Base-by-base conservation (phyloP, 2,888 invertebrate species). In the Hypomecis punctinalis region DNA sequence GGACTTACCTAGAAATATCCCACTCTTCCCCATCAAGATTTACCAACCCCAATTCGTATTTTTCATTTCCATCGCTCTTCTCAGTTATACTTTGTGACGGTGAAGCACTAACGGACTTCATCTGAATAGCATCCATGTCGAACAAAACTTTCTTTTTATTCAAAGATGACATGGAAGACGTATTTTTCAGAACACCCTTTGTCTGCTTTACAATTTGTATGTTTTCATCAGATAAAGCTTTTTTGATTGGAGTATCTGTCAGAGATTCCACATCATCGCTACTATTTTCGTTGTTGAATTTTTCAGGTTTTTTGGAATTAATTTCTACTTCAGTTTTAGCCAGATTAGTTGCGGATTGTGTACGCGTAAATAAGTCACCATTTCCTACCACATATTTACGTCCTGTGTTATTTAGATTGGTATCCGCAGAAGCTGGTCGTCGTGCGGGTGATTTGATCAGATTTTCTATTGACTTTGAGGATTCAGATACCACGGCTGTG, bases 141-240 rank as follows among this genome's bases (percentile, higher is more conserved):
- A 95, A 95, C 51, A 95, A 75, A 6, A 95, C 95, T 84, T 94
- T 95, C 80, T 95, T 95, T 74, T 95, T 95, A 35, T 93, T 90
- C 36, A 94, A 77, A 48, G 94, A 94, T 43, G 93, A 93, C 33
- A 86, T 88, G 0, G 94, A 94, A 3, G 94, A 91, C 51, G 90
- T 93, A 76, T 90, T 93, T 85, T 95, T 95, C 42, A 95, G 78
- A 39, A 94, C 95, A 55, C 95, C 91, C 82, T 94, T 95, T 51
- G 93, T 89, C 76, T 85, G 87, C 72, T 86, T 87, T 7, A 72
- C 78, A 67, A 70, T 75, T 59, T 73, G 69, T 48, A 81, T 68
- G 63, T 82, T 85, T 49, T 89, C 85, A 70, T 81, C 83, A 4
- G 86, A 83, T 36, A 76, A 68, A n/a, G 67, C 67, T 63, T 82